Evolutionary conservation across 2,888 invertebrate genomes (phyloP), one percentile per base, ranked within the genome.

Genomic region (Acanthacorydalis orientalis): DNA sequence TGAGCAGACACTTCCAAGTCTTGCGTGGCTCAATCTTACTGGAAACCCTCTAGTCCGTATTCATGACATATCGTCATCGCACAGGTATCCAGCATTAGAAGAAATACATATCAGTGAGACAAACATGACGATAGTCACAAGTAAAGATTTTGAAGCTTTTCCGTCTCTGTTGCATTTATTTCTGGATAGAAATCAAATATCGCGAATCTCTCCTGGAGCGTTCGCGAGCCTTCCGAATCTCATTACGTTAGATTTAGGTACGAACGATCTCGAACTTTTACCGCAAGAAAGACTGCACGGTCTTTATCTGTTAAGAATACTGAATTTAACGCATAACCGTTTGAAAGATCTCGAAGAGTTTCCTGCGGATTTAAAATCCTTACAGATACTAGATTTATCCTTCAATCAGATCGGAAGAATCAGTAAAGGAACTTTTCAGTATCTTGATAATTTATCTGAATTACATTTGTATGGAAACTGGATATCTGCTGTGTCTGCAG

Each of bases 211-310:
- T 2, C 87, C 90, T 0, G 83, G 87, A 38, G 88, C 90, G 46
- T 89, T 92, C 61, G 77, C 79, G 45, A 80, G 79, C 55, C 68
- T 89, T 32, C 77, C 80, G 41, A 80, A 80, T 61, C 70, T 92
- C 51, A 70, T 84, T 48, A 80, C 80, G 10, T 70, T 92, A 48
- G 88, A 90, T 64, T 68, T 91, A 53, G 84, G 86, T 54, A 72
- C 80, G 56, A 91, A 91, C 64, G 82, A 85, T 61, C 69, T 92
- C 55, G 85, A 87, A 63, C 69, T 83, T 52, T 67, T 92, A 57
- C 88, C 89, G 12, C 81, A 83, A 62, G 90, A 91, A 62, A 75
- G 90, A 52, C 70, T 92, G 51, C 80, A 83, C 62, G 87, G 88
- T 32, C 68, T 92, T 45, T 76, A 75, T 54, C 75, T 80, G 49